Percentiles rank a stretch among this genome's conserved stretches.
phyloP scores from a whole-genome alignment of 2,888 invertebrate genomes.

The Masnerella sp. region DNA sequence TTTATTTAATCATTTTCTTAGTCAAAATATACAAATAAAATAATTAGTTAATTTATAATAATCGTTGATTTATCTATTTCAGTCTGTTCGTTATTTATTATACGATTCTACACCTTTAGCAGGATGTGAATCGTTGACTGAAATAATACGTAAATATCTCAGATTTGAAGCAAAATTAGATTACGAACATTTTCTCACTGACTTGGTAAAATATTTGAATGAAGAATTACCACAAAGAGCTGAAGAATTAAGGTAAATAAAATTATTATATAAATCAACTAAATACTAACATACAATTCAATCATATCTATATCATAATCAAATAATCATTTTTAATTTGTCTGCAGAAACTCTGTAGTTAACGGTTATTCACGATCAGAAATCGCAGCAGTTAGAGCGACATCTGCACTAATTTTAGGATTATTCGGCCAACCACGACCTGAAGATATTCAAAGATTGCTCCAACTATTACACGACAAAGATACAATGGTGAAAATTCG shows the following conservation, averaged over 20 bases:
- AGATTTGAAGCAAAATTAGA: constrained; percentile 60
- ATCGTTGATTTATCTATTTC: constrained; percentile 5
- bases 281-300: too few relatives aligned
- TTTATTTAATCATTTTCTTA: constrained; percentile 13
- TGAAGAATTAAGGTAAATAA: constrained; percentile 69
- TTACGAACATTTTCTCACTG: constrained; percentile 66
- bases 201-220: constrained; percentile 68
- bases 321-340: too few relatives aligned
- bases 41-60: neutral
- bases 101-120: constrained; percentile 66
- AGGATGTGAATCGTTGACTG: constrained; percentile 65
- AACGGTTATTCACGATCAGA: constrained; percentile 74
- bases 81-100: constrained; percentile 69
- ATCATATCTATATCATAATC: too few relatives aligned
- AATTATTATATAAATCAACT: too few relatives aligned
- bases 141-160: constrained; percentile 65
- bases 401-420: constrained; percentile 71
- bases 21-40: neutral
- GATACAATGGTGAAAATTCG: constrained; percentile 69
- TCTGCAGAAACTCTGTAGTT: constrained; percentile 71
- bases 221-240: constrained; percentile 69
- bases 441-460: constrained; percentile 71
- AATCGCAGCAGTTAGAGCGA: constrained; percentile 67
- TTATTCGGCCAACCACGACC: constrained; percentile 69
- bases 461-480: constrained; percentile 71